A percentile compares a stretch with the other conserved stretches of the same genome.
Conservation (phyloP, 2,888 invertebrate genomes). For the Zygaena filipendulae region DNA sequence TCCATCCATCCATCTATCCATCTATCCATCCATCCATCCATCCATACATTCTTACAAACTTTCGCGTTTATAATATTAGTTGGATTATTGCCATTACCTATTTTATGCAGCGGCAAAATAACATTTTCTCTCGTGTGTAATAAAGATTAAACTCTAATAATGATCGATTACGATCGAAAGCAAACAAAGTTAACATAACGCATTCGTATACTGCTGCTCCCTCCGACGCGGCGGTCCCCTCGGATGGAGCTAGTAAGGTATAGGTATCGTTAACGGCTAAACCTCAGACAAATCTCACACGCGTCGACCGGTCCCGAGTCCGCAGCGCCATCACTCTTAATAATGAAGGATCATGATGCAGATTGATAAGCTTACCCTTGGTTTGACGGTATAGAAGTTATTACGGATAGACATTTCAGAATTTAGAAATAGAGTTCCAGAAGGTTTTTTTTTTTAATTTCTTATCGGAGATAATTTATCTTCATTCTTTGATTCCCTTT, state of each 20-base stretch:
- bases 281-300: constrained; percentile 57
- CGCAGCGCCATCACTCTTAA: constrained; percentile 56
- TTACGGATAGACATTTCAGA: constrained; percentile 20
- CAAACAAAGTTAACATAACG: constrained; percentile 22
- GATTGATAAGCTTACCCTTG: constrained; percentile 60
- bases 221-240: constrained; percentile 8
- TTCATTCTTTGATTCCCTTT: no score
- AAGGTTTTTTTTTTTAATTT: no score
- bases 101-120: no score
- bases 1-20: no score
- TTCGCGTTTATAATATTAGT: no score
- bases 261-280: constrained; percentile 34
- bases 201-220: constrained; percentile 13
- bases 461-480: no score
- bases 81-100: no score
- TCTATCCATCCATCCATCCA: no score
- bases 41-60: no score
- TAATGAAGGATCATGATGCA: constrained; percentile 63
- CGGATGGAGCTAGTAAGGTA: constrained; percentile 1
- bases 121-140: no score
- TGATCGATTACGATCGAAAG: constrained; percentile 7
- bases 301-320: constrained; percentile 25
- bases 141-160: no score
- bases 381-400: constrained; percentile 17
- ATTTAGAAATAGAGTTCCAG: no score